Evolutionary conservation across 2,797 vertebrate genomes (phyloP).

Genomic region (Crocodylus rhombifer): DNA sequence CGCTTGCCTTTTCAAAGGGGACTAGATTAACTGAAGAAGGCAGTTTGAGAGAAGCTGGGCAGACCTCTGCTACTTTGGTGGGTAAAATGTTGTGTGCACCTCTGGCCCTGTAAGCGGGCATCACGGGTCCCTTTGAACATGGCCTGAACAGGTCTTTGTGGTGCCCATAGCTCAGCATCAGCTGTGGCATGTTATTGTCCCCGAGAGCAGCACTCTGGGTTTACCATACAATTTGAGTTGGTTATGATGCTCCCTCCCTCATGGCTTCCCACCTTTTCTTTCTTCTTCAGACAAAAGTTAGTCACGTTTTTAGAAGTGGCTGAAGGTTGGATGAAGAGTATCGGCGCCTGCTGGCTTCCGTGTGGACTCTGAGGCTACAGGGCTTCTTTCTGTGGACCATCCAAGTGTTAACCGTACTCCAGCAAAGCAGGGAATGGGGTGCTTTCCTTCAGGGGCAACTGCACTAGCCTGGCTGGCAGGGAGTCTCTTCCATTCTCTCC

Average conservation of each 20-base stretch:
- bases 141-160: not conserved
- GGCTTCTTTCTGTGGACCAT: conserved; percentile 58
- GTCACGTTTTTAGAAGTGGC: conserved; percentile 64
- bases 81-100: not conserved
- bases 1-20: not conserved
- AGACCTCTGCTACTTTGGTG: not conserved
- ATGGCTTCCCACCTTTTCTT: not conserved
- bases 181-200: accelerated
- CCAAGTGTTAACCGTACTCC: conserved; percentile 49
- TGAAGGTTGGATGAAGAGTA: conserved; percentile 75
- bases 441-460: conserved; percentile 78
- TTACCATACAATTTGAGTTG: not conserved
- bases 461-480: conserved; percentile 78
- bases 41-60: not conserved
- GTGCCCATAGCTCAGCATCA: not conserved
- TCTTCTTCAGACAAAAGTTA: conserved; percentile 81
- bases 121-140: not conserved
- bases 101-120: not conserved
- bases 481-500: conserved; percentile 45
- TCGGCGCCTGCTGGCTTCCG: conserved; percentile 61
- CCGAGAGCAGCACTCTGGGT: accelerated
- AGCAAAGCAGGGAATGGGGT: conserved; percentile 59
- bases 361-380: conserved; percentile 72
- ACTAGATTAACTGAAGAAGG: not conserved
- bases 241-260: not conserved